Evolutionary conservation across 2,888 invertebrate genomes (phyloP).

Genomic region (Caenorhabditis sp.): DNA sequence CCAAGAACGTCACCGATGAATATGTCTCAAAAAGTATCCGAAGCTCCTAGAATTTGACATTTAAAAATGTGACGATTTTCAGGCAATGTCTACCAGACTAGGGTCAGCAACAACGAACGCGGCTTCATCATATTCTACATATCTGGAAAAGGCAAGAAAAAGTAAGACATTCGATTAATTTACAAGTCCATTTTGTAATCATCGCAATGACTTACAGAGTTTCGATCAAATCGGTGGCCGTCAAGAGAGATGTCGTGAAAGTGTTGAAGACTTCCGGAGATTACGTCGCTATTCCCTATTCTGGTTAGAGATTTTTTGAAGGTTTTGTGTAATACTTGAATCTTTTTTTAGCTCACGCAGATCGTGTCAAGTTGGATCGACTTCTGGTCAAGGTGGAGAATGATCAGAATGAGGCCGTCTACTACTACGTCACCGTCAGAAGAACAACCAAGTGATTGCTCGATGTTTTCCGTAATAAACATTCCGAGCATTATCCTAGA

Average conservation of each 20-base stretch:
- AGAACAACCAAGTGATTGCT: not conserved
- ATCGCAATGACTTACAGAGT: slow-evolving; percentile 19
- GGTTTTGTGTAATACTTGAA: not conserved
- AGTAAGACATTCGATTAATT: no score
- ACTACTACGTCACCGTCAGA: not conserved
- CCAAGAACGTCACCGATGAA: not conserved
- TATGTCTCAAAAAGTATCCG: slow-evolving; percentile 1
- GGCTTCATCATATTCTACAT: no score
- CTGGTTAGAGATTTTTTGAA: not conserved
- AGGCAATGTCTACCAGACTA: no score
- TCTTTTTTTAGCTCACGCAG: slow-evolving; percentile 1
- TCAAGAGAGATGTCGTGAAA: not conserved
- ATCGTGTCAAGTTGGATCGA: not conserved
- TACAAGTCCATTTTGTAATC: no score
- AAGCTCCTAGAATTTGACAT: no score
- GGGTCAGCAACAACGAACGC: no score
- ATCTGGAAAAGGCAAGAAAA: no score
- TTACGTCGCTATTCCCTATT: slow-evolving; percentile 1
- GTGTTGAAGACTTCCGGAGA: not conserved
- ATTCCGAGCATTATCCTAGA: slow-evolving; percentile 1
- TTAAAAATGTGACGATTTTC: no score
- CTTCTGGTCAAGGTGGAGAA: slow-evolving; percentile 2
- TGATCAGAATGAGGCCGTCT: not conserved
- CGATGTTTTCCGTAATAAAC: not conserved
- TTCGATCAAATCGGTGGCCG: not conserved